These are phyloP conservation scores for Notodonta dromedarius DNA, from an alignment of 2,888 invertebrate genomes.

Conservation along the genomic window DNA sequence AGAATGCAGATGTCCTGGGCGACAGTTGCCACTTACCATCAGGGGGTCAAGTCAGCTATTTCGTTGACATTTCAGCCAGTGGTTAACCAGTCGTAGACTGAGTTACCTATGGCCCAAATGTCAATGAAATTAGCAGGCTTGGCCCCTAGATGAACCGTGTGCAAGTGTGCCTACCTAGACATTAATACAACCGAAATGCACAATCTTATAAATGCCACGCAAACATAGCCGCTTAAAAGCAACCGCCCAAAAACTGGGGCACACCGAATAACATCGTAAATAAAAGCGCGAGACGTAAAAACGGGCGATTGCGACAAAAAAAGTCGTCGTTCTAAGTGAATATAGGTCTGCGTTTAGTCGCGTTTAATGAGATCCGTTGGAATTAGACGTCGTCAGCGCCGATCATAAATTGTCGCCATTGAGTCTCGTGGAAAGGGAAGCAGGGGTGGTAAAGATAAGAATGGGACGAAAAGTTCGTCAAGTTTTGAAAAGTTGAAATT, in stretches of 20 bases:
- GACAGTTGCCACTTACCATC: too few relatives aligned
- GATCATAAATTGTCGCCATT: conserved; percentile 80
- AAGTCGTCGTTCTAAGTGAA: conserved; percentile 72
- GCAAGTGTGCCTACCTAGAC: too few relatives aligned
- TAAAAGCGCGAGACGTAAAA: conserved; percentile 31
- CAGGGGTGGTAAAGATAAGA: conserved; percentile 13
- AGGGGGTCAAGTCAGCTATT: too few relatives aligned
- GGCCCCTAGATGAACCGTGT: too few relatives aligned
- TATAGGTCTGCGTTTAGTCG: conserved; percentile 68
- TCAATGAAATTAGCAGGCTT: too few relatives aligned
- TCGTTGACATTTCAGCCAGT: too few relatives aligned
- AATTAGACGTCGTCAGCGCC: conserved; percentile 74
- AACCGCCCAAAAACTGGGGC: conserved; percentile 23
- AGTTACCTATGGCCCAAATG: too few relatives aligned
- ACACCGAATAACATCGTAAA: conserved; percentile 43
- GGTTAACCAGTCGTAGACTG: too few relatives aligned
- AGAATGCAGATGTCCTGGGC: too few relatives aligned
- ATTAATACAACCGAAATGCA: background rate
- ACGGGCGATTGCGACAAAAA: conserved; percentile 42
- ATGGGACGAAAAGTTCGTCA: background rate
- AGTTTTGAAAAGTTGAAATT: background rate
- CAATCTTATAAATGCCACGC: background rate
- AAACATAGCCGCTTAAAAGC: conserved; percentile 16
- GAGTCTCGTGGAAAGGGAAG: conserved; percentile 35
- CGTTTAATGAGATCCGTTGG: conserved; percentile 74